Percentiles rank a stretch among this genome's conserved stretches.
Evolutionary conservation across 2,888 invertebrate genomes (phyloP).

Genomic region (Eutolmus rufibarbis): DNA sequence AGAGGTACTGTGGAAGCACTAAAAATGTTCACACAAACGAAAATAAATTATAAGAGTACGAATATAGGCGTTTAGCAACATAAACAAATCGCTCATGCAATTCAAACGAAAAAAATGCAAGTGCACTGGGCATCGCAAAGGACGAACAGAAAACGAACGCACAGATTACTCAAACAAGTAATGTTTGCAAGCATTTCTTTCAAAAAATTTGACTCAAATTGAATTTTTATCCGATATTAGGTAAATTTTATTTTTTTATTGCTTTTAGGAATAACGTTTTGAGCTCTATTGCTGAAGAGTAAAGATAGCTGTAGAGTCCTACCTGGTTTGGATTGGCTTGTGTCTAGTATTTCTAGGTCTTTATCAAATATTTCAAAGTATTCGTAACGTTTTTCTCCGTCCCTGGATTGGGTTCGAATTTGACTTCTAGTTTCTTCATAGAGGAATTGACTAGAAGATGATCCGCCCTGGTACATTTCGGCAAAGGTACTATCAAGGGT

Average conservation of each 20-base stretch:
- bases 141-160: not conserved
- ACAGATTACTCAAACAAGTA: slow-evolving; percentile 31
- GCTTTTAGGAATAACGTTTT: slow-evolving; percentile 27
- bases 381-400: slow-evolving; percentile 43
- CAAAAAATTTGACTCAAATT: not conserved
- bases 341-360: slow-evolving; percentile 44
- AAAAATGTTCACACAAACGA: not conserved
- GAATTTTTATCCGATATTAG: slow-evolving; percentile 5
- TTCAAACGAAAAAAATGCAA: not conserved
- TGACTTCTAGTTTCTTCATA: slow-evolving; percentile 30
- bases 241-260: slow-evolving; percentile 4
- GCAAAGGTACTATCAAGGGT: slow-evolving; percentile 66
- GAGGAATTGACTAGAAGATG: slow-evolving; percentile 29
- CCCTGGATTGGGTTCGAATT: slow-evolving; percentile 32
- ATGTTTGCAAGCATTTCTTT: slow-evolving; percentile 47
- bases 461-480: slow-evolving; percentile 45
- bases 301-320: slow-evolving; percentile 42
- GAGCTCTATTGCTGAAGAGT: slow-evolving; percentile 43
- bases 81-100: slow-evolving; percentile 15
- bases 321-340: slow-evolving; percentile 44
- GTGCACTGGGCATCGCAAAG: slow-evolving; percentile 5
- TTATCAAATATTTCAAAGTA: slow-evolving; percentile 46
- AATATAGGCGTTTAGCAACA: slow-evolving; percentile 22
- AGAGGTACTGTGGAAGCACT: slow-evolving; percentile 14
- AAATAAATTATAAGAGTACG: not conserved